phyloP scores from a whole-genome alignment of 2,888 invertebrate genomes.

The Cremastinae sp. region DNA sequence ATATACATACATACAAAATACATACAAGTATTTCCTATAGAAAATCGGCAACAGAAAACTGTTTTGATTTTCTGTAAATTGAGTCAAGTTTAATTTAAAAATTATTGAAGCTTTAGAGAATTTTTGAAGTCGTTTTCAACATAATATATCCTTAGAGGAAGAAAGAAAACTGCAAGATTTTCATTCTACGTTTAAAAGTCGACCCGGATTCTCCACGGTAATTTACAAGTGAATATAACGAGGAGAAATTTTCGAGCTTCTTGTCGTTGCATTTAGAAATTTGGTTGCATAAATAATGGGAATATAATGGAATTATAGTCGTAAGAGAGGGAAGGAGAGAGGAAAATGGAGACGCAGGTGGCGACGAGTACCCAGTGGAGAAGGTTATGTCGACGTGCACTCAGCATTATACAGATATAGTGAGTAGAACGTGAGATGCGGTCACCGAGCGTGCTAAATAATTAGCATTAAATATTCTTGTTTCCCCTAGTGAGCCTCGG shows the following conservation, averaged over 20 bases:
- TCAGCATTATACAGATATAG: constrained; percentile 1
- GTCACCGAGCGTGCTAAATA: constrained; percentile 52
- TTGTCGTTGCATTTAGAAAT: constrained; percentile 17
- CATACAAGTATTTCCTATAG: too few species aligned
- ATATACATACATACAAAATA: too few species aligned
- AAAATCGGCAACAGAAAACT: too few species aligned
- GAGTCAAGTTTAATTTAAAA: too few species aligned
- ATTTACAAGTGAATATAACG: not conserved
- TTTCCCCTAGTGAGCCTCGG: constrained; percentile 27
- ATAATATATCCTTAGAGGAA: too few species aligned
- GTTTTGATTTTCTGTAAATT: too few species aligned
- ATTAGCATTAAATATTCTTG: constrained; percentile 55
- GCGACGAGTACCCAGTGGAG: constrained; percentile 42
- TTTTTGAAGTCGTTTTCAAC: too few species aligned
- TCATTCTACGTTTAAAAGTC: too few species aligned
- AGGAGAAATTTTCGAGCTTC: not conserved
- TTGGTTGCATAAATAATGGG: constrained; percentile 29
- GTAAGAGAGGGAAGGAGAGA: not conserved
- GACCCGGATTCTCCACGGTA: too few species aligned
- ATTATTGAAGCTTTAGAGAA: too few species aligned
- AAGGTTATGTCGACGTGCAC: constrained; percentile 21
- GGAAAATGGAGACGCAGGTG: constrained; percentile 48
- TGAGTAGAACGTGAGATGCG: constrained; percentile 27
- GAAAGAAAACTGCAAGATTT: too few species aligned
- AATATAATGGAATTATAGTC: constrained; percentile 42